Percentiles rank a stretch among this genome's conserved stretches.
Conservation (phyloP, 2,113 vertebrate genomes). For the Marmota monax region DNA sequence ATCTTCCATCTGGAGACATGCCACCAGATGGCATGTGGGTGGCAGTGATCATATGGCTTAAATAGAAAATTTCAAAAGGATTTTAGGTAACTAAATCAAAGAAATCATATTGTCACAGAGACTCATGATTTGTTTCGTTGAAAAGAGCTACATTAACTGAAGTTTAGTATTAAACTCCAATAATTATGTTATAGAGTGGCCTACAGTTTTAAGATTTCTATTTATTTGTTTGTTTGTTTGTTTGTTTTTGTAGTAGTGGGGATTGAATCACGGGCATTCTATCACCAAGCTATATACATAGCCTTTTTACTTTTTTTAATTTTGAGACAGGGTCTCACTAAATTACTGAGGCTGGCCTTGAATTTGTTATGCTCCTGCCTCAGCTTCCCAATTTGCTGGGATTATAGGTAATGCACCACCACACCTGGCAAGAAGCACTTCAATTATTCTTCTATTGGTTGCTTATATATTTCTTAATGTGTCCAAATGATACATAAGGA, state of each 20-base stretch:
- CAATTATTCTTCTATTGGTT: not conserved
- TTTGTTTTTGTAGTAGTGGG: too few species aligned
- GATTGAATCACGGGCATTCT: too few species aligned
- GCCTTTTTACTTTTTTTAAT: too few species aligned
- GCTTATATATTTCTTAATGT: not conserved
- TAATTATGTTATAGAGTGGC: not conserved
- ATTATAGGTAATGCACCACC: too few species aligned
- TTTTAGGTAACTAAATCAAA: conserved; percentile 63
- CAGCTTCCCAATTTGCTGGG: too few species aligned
- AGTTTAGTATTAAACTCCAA: conserved; percentile 24
- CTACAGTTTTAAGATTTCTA: not conserved
- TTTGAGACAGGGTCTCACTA: too few species aligned
- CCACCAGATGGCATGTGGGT: conserved; percentile 69
- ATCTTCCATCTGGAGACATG: conserved; percentile 62
- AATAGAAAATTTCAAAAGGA: conserved; percentile 66
- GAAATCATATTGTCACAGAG: conserved; percentile 44
- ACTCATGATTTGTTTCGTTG: conserved; percentile 4
- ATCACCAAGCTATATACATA: too few species aligned
- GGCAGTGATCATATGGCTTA: conserved; percentile 61
- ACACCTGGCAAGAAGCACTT: not conserved
- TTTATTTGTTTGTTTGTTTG: conserved; percentile 29
- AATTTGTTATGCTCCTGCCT: too few species aligned
- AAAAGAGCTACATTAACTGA: conserved; percentile 10
- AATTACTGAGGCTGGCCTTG: too few species aligned
- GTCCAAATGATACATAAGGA: not conserved